Evolutionary conservation across 2,888 invertebrate species (phyloP).

Genomic region (Phengaris alcon): DNA sequence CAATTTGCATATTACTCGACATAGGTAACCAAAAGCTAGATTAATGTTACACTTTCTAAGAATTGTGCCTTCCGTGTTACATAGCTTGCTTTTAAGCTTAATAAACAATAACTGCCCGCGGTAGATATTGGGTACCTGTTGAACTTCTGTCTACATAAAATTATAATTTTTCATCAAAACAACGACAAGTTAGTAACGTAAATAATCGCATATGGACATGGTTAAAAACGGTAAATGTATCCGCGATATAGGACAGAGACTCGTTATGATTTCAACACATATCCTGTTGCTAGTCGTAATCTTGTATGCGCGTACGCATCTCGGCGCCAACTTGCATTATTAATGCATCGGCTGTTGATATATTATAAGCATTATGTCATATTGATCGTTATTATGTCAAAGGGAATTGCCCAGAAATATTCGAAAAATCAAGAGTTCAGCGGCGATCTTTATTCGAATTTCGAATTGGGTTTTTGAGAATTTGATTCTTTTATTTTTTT

Average conservation of each 20-base stretch:
- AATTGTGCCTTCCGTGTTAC: not conserved
- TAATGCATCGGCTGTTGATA: not conserved
- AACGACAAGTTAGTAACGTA: not conserved
- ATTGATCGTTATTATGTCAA: not conserved
- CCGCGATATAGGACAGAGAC: constrained; percentile 11
- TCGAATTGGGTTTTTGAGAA: too few species aligned
- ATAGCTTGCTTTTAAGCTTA: not conserved
- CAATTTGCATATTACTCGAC: not conserved
- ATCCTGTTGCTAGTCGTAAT: constrained; percentile 17
- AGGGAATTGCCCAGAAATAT: not conserved
- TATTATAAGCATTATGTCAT: not conserved
- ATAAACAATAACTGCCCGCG: not conserved
- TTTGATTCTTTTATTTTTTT: too few species aligned
- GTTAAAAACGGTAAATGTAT: not conserved
- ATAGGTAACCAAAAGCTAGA: too few species aligned
- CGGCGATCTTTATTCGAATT: too few species aligned
- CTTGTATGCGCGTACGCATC: constrained; percentile 23
- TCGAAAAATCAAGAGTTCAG: too few species aligned
- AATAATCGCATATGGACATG: not conserved
- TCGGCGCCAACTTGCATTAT: constrained; percentile 4
- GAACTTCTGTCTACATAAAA: too few species aligned
- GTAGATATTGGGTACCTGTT: too few species aligned
- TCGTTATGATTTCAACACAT: constrained; percentile 24
- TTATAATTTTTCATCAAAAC: too few species aligned
- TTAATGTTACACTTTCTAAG: not conserved